Base-by-base conservation (phyloP, 2,888 invertebrate genomes). In the Elmis aenea region DNA sequence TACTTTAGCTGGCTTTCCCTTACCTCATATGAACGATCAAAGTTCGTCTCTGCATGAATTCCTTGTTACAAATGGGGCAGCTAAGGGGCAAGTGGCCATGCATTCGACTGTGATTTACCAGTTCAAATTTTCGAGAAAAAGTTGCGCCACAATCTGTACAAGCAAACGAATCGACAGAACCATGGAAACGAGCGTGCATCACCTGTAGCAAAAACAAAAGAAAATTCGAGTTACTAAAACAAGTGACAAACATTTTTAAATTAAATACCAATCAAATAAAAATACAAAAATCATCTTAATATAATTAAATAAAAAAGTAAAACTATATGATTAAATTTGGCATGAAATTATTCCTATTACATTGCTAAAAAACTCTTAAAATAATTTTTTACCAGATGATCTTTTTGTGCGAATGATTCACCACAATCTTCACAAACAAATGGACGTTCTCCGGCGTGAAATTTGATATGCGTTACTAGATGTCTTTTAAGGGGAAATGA, bases 161-260 rank as follows among this genome's bases (percentile, higher is more conserved):
- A 51, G 85, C 85, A 70, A 94, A 96, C 6, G 96, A 95, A 58
- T 92, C 89, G 57, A 94, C 81, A 4, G 95, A 95, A n/a, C 92
- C 93, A 69, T 94, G 93, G 69, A 92, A 92, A 45, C 92, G 73
- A 40, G 87, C 79, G 71, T 92, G 91, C 73, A 90, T 91, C 54
- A 90, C 86, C 50, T 76, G 61, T 13, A 21, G 39, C 33, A 31
- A 10, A 41, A 31, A 14, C 4, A 27, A 16, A 16, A 21, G 14
- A 26, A 29, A 40, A 26, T 16, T 26, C n/a, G n/a, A n/a, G n/a
- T n/a, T n/a, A n/a, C n/a, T n/a, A n/a, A n/a, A n/a, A n/a, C n/a
- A n/a, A n/a, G n/a, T n/a, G n/a, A n/a, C n/a, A n/a, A n/a, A n/a
- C n/a, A n/a, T n/a, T n/a, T n/a, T n/a, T n/a, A n/a, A n/a, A n/a